Conservation (phyloP, 2,113 vertebrate genomes). For the Tragelaphus imberbis region DNA sequence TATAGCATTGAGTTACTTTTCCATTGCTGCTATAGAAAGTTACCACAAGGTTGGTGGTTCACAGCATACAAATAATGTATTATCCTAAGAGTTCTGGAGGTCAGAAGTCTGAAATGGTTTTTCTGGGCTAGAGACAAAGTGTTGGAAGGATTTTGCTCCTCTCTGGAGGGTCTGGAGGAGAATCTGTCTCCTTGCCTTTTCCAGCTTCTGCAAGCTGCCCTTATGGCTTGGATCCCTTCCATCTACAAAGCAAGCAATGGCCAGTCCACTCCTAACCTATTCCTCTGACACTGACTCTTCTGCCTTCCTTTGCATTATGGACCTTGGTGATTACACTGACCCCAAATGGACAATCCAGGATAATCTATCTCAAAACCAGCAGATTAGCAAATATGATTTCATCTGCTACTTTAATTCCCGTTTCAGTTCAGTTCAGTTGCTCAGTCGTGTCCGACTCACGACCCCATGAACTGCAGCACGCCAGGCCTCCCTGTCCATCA, state of each 20-base stretch:
- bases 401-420: background rate
- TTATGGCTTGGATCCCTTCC: background rate
- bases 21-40: background rate
- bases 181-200: background rate
- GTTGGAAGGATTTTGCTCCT: background rate
- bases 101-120: background rate
- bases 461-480: too few species aligned
- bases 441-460: accelerated
- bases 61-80: background rate
- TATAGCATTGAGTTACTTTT: background rate
- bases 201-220: background rate
- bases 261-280: too few species aligned
- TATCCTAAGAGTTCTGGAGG: background rate
- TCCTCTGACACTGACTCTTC: background rate
- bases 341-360: background rate
- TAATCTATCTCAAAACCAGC: background rate
- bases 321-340: too few species aligned
- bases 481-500: too few species aligned
- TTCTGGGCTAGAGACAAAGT: background rate
- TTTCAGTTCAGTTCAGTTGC: background rate
- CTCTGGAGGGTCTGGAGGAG: background rate
- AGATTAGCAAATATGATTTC: background rate
- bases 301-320: background rate
- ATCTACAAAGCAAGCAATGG: background rate
- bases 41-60: background rate